A percentile compares a stretch with the other conserved stretches of the same genome.
Conservation (phyloP, 2,888 invertebrate genomes). For the Cryptosula pallasiana region DNA sequence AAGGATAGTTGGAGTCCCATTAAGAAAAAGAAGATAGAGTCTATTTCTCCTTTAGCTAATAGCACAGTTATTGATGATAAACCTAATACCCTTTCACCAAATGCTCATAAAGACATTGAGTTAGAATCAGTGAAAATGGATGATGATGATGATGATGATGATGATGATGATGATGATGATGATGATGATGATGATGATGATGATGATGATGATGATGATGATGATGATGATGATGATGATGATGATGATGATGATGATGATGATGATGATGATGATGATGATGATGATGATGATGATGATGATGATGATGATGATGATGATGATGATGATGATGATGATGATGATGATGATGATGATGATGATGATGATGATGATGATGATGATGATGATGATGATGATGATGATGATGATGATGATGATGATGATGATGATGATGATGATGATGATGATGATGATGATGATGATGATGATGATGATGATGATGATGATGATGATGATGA, state of each 20-base stretch:
- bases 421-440: slow-evolving; percentile 10
- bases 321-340: slow-evolving; percentile 10
- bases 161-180: slow-evolving; percentile 10
- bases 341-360: slow-evolving; percentile 10
- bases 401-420: slow-evolving; percentile 10
- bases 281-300: slow-evolving; percentile 10
- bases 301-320: slow-evolving; percentile 10
- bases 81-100: too few species aligned
- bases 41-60: too few species aligned
- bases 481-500: slow-evolving; percentile 10
- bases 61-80: too few species aligned
- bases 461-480: slow-evolving; percentile 10
- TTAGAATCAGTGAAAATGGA: too few species aligned
- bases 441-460: slow-evolving; percentile 10
- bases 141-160: too few species aligned
- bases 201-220: slow-evolving; percentile 10
- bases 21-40: too few species aligned
- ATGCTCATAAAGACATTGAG: too few species aligned
- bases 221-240: slow-evolving; percentile 10
- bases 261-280: slow-evolving; percentile 10
- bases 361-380: slow-evolving; percentile 10
- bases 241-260: slow-evolving; percentile 10
- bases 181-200: slow-evolving; percentile 10
- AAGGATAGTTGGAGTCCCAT: too few species aligned
- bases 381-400: slow-evolving; percentile 10